Percentiles rank a stretch among this genome's conserved stretches.
Evolutionary conservation across 2,113 vertebrate species (phyloP).

Genomic region (Muscicapa adusta): DNA sequence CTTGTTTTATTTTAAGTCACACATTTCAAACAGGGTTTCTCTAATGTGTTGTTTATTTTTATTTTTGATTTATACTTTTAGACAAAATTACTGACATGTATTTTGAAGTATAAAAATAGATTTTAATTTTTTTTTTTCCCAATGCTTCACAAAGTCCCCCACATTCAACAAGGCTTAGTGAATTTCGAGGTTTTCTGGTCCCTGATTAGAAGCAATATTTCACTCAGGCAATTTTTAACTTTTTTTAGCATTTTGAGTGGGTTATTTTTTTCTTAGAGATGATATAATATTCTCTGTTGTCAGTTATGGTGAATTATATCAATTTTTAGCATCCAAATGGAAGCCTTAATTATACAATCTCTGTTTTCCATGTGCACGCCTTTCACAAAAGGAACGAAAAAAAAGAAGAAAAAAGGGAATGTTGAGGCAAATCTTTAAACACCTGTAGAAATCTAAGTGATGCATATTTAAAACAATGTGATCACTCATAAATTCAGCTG

Average conservation of each 20-base stretch:
- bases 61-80: neutral
- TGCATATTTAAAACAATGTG: slow-evolving; percentile 68
- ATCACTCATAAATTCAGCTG: slow-evolving; percentile 51
- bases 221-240: neutral
- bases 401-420: neutral
- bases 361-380: neutral
- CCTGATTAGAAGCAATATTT: neutral
- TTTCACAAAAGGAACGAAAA: neutral
- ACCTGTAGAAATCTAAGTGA: slow-evolving; percentile 68
- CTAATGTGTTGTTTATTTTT: neutral
- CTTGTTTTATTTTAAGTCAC: neutral
- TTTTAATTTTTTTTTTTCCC: neutral
- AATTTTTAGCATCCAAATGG: slow-evolving; percentile 36
- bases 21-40: neutral
- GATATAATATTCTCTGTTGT: slow-evolving; percentile 16
- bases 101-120: neutral
- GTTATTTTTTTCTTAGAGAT: neutral
- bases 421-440: slow-evolving; percentile 18
- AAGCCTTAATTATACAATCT: slow-evolving; percentile 38
- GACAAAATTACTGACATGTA: neutral
- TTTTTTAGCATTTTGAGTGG: neutral
- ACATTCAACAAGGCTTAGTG: neutral
- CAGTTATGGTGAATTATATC: slow-evolving; percentile 23
- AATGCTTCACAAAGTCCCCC: neutral
- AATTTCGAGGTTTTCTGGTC: neutral